phyloP scores from a whole-genome alignment of 92 coral and sea anemone genomes.

The Phenganax stokvisi region DNA sequence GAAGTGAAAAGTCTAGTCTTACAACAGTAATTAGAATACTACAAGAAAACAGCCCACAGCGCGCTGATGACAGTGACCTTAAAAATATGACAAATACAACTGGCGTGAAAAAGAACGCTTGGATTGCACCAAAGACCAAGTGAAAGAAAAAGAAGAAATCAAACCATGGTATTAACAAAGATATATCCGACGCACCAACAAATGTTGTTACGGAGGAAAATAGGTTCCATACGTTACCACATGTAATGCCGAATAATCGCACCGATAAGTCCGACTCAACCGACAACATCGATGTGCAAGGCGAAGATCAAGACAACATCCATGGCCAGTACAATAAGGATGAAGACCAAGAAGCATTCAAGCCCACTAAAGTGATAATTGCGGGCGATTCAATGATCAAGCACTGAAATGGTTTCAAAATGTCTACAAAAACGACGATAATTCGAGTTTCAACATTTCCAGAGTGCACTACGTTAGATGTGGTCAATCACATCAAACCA shows the following conservation, averaged over 20 bases:
- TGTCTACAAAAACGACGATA: not conserved
- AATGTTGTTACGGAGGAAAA: no score
- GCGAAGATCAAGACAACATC: not conserved
- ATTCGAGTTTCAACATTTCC: not conserved
- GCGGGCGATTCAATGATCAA: not conserved
- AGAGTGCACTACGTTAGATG: not conserved
- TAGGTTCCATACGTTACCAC: not conserved
- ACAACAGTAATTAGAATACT: constrained; percentile 18
- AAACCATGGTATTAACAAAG: not conserved
- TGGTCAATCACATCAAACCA: constrained; percentile 12
- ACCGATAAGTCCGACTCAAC: no score
- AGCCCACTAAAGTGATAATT: not conserved
- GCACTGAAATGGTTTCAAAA: not conserved
- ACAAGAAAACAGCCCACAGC: constrained; percentile 1
- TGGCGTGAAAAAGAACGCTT: not conserved
- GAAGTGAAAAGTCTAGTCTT: constrained; percentile 18
- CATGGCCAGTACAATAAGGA: not conserved
- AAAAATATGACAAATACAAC: not conserved
- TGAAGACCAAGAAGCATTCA: not conserved
- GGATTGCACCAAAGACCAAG: not conserved
- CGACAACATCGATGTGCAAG: not conserved
- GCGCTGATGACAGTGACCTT: not conserved
- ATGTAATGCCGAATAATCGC: not conserved
- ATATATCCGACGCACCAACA: not conserved
- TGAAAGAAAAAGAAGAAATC: not conserved